Evolutionary conservation across 2,888 invertebrate species (phyloP), one percentile per base, ranked within the genome.

Genomic region (Coenonympha glycerion): DNA sequence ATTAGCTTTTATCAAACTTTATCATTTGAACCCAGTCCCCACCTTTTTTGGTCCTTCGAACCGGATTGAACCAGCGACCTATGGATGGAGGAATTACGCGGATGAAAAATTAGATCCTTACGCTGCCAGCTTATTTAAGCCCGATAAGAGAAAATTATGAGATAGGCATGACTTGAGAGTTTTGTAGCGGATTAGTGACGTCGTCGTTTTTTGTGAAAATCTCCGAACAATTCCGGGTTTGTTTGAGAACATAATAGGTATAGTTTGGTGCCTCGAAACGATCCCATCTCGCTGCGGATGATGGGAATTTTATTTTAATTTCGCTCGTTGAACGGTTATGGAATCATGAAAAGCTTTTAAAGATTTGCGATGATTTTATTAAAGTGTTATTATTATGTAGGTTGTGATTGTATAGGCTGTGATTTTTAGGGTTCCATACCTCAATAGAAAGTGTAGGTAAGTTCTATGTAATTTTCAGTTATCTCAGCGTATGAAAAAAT

Each of bases 151-250:
- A 49, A 51, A 49, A 18, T 52, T 55, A 51, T 48, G 42, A 26
- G 42, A 40, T 6, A 30, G 3, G 3, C 47, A 54, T 53, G 41
- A 48, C 33, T 52, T 50, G 24, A 48, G 50, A 49, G 48, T 53
- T 31, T 45, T 47, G 26, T n/a, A 39, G 15, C 36, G 44, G 48
- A 51, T 53, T 31, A 53, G 46, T 41, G 13, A 15, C 34, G 42
- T 52, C 55, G 52, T 58, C 45, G 39, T 57, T 59, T 59, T 55
- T 53, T 55, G 57, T 47, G 48, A 53, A 56, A n/a, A 53, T 50
- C 42, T 42, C 53, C 39, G 19, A 55, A 34, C 34, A 33, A 42
- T 31, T 36, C n/a, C n/a, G 26, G 22, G 36, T 13, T 53, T 48
- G 28, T 49, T 46, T 47, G 28, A n/a, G 26, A 44, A 24, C 15